These are phyloP conservation scores for Cirrhinus molitorella DNA, from an alignment of 2,797 vertebrate species.

Conservation along the genomic window DNA sequence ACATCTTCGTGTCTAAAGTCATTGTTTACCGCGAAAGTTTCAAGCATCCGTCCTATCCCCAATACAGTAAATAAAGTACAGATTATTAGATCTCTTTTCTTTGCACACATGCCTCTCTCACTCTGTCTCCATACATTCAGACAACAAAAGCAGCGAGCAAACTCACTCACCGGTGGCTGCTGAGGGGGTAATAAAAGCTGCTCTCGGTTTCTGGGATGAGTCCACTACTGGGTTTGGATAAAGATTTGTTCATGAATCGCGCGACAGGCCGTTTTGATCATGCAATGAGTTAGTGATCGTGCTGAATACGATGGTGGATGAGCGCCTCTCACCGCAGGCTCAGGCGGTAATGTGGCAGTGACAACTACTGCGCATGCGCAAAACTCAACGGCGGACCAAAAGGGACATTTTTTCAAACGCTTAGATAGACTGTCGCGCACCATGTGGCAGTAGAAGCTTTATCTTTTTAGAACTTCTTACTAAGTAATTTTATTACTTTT, in stretches of 20 bases:
- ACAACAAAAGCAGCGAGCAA: conserved; percentile 68
- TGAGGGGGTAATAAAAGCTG: background rate
- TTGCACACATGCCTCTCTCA: conserved; percentile 47
- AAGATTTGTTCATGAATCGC: background rate
- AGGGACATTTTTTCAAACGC: conserved; percentile 37
- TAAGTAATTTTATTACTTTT: no score
- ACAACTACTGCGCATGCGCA: conserved; percentile 71
- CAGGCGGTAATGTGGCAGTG: conserved; percentile 76
- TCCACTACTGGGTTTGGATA: background rate
- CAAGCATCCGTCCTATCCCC: background rate
- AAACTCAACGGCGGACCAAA: background rate
- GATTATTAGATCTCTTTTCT: conserved; percentile 24
- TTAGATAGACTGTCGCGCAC: background rate
- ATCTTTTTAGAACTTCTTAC: background rate
- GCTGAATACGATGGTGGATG: conserved; percentile 32
- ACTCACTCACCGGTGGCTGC: conserved; percentile 69
- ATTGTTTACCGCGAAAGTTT: background rate
- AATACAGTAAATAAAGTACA: conserved; percentile 7
- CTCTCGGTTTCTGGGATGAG: background rate
- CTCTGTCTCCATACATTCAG: conserved; percentile 69
- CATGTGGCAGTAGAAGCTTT: background rate
- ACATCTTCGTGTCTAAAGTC: background rate
- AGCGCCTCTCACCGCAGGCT: conserved; percentile 43
- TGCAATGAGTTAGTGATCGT: conserved; percentile 30
- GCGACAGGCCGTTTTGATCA: conserved; percentile 34